Percentiles rank a stretch among this genome's conserved stretches.
These are phyloP conservation scores for Phylloscopus whistleri DNA, from an alignment of 2,113 vertebrate species.

Conservation along the genomic window DNA sequence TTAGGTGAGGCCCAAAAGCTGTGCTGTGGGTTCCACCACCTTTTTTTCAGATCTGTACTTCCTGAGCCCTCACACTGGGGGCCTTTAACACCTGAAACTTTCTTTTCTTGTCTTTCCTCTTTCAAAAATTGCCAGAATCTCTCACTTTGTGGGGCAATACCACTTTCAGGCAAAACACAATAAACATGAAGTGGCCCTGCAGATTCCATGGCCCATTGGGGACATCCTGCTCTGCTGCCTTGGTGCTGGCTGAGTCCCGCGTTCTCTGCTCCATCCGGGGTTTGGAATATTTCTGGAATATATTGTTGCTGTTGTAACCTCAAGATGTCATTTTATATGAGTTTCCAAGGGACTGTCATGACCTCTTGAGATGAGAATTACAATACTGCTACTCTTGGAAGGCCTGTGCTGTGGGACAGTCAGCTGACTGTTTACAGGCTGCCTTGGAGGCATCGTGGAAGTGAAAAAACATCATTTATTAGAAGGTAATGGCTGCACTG, in stretches of 20 bases:
- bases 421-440: background rate
- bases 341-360: conserved; percentile 9
- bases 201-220: background rate
- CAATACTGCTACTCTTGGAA: background rate
- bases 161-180: background rate
- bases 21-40: background rate
- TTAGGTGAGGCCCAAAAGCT: background rate
- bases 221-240: background rate
- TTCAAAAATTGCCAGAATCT: background rate
- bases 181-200: background rate
- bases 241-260: background rate
- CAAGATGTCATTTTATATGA: conserved; percentile 6
- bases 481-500: background rate
- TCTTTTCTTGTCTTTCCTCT: background rate
- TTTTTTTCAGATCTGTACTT: background rate
- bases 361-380: background rate
- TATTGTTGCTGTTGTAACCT: background rate
- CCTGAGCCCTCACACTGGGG: background rate
- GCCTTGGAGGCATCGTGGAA: background rate
- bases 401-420: background rate
- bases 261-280: background rate
- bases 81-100: background rate
- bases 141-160: background rate
- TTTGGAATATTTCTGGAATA: conserved; percentile 28
- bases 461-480: background rate